phyloP scores from a whole-genome alignment of 2,797 vertebrate species.

The Psittacula echo region DNA sequence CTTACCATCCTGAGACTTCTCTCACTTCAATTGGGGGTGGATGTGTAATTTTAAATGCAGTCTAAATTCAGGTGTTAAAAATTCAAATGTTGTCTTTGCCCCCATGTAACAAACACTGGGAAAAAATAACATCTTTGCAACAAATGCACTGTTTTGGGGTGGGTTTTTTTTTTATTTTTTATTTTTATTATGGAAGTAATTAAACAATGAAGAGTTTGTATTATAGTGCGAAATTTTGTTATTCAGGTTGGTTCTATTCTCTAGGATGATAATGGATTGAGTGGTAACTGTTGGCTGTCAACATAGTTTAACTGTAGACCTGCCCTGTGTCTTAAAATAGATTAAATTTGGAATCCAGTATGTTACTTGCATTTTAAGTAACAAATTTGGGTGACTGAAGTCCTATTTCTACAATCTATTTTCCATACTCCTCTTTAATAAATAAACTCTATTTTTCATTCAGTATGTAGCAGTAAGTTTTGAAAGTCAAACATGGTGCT shows the following conservation, averaged over 20 bases:
- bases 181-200: not conserved
- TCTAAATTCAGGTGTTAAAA: not conserved
- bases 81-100: not conserved
- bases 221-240: not conserved
- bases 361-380: not conserved
- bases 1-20: not conserved
- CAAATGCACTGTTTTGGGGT: not conserved
- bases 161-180: not conserved
- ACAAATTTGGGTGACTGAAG: not conserved
- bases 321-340: not conserved
- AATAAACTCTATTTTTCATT: not conserved
- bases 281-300: not conserved
- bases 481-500: not conserved
- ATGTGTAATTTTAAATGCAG: not conserved
- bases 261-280: not conserved
- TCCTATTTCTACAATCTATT: accelerated
- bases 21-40: not conserved
- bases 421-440: not conserved
- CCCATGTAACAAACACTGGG: not conserved
- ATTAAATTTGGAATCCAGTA: not conserved
- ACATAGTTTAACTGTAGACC: not conserved
- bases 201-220: not conserved
- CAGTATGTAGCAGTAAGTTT: not conserved
- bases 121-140: not conserved
- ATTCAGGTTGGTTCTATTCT: not conserved